Evolutionary conservation across 2,113 vertebrate species (phyloP).

Genomic region (Tragelaphus imberbis): DNA sequence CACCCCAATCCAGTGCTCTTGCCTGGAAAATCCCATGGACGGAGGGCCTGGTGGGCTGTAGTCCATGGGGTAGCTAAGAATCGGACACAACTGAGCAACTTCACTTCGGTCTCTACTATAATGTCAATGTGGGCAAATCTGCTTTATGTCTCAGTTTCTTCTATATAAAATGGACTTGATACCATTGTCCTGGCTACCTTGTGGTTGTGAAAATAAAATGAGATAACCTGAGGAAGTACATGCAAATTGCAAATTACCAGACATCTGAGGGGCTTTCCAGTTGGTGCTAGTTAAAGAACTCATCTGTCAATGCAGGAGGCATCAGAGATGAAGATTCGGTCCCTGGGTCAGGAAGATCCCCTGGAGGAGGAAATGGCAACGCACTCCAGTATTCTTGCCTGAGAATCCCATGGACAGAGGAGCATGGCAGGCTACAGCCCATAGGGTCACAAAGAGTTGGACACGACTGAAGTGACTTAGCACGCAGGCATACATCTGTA

Average conservation of each 20-base stretch:
- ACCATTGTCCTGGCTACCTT: not conserved
- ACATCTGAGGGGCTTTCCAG: not conserved
- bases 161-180: not conserved
- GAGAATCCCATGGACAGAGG: not conserved
- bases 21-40: too few relatives aligned
- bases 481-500: not conserved
- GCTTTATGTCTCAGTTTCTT: not conserved
- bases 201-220: not conserved
- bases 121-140: not conserved
- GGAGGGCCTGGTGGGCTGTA: too few relatives aligned
- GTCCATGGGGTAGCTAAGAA: too few relatives aligned
- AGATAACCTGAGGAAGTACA: not conserved
- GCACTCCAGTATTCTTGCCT: not conserved
- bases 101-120: not conserved
- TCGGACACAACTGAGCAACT: too few relatives aligned
- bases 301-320: not conserved
- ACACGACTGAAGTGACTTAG: not conserved
- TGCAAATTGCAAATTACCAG: not conserved
- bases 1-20: too few relatives aligned
- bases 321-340: not conserved
- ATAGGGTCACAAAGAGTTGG: rapidly evolving
- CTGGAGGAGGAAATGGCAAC: not conserved
- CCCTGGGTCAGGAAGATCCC: not conserved
- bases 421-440: not conserved
- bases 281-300: not conserved